A percentile compares a stretch with the other conserved stretches of the same genome.
phyloP scores from a whole-genome alignment of 2,113 vertebrate species.

The Myrmecophaga tridactyla region DNA sequence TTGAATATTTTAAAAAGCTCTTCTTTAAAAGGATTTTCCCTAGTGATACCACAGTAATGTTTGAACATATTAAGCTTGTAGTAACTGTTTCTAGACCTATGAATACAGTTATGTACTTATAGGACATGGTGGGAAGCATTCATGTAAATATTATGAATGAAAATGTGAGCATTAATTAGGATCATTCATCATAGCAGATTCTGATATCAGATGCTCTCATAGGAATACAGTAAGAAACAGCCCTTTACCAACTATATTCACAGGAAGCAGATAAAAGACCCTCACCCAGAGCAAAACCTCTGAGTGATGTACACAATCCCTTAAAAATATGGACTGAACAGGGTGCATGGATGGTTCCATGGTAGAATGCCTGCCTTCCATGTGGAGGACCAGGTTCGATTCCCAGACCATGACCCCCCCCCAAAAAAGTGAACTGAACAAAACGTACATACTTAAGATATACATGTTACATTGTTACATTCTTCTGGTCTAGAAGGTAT shows the following conservation, averaged over 20 bases:
- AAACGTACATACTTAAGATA: background rate
- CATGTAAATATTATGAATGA: background rate
- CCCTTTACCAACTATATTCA: background rate
- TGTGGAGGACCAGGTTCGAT: too few species aligned
- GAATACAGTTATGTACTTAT: background rate
- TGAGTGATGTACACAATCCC: background rate
- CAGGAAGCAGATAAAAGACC: background rate
- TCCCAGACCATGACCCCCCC: too few species aligned
- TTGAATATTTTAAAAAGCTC: slow-evolving; percentile 17
- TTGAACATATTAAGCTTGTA: background rate
- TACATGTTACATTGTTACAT: rapidly evolving
- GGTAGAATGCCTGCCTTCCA: too few species aligned
- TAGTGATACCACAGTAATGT: background rate
- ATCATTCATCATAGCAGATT: background rate
- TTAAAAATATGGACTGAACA: background rate
- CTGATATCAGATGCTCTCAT: background rate
- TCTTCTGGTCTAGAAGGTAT: background rate
- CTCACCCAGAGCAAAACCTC: background rate
- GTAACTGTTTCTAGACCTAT: background rate
- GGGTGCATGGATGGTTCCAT: too few species aligned
- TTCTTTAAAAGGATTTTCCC: background rate
- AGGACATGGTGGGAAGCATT: background rate
- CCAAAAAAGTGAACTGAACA: background rate
- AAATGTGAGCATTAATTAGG: background rate
- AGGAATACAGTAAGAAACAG: background rate